These are phyloP conservation scores for Sarcophaga carnaria DNA, from an alignment of 2,888 invertebrate genomes.

Conservation along the genomic window DNA sequence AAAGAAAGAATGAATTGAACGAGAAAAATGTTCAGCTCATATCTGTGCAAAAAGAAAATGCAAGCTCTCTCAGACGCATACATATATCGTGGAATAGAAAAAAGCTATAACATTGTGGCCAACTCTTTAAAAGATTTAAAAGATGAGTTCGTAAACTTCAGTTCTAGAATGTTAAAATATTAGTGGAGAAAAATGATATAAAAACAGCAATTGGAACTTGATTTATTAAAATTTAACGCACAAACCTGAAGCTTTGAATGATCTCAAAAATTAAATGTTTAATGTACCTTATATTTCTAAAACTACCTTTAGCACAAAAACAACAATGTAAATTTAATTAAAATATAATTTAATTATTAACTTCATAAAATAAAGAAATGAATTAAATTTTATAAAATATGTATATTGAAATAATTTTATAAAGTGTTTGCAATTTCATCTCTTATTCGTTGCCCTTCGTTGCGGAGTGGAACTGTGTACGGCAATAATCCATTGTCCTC, in stretches of 20 bases:
- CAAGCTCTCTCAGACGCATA: slow-evolving; percentile 1
- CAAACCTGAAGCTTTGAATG: too few relatives aligned
- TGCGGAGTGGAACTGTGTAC: slow-evolving; percentile 1
- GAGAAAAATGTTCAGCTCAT: slow-evolving; percentile 6
- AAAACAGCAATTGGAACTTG: too few relatives aligned
- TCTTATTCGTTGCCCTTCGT: slow-evolving; percentile 37
- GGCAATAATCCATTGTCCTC: slow-evolving; percentile 11
- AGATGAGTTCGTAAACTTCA: slow-evolving; percentile 22
- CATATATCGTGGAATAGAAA: slow-evolving; percentile 9
- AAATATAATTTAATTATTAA: too few relatives aligned
- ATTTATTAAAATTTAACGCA: too few relatives aligned
- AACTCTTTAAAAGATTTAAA: slow-evolving; percentile 25
- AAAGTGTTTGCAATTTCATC: slow-evolving; percentile 38
- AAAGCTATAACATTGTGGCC: background rate
- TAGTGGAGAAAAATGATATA: background rate
- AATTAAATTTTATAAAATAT: too few relatives aligned
- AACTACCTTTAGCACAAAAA: too few relatives aligned
- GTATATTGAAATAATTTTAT: background rate
- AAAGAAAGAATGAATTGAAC: slow-evolving; percentile 5
- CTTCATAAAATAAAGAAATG: too few relatives aligned
- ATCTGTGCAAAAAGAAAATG: slow-evolving; percentile 6
- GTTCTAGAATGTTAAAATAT: slow-evolving; percentile 6
- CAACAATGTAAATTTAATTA: too few relatives aligned
- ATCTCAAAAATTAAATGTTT: too few relatives aligned
- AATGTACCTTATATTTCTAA: too few relatives aligned